phyloP scores from a whole-genome alignment of 2,797 vertebrate genomes.

The Esox masquinongy region DNA sequence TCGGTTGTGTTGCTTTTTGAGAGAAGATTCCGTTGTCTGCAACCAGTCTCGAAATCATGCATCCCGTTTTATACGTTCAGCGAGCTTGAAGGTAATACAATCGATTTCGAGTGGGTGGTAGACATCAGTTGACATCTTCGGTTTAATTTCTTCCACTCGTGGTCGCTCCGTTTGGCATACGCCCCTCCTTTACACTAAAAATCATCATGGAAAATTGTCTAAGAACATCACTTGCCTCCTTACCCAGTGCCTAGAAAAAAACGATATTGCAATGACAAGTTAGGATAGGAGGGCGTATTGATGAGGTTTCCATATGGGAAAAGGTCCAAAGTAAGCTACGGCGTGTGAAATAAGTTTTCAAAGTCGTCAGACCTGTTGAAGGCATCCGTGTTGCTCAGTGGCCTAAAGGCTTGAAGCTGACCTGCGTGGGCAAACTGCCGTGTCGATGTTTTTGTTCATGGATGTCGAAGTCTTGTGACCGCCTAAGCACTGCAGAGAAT shows the following conservation, averaged over 20 bases:
- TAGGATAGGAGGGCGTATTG: constrained; percentile 4
- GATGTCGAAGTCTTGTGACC: constrained; percentile 73
- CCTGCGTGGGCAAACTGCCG: constrained; percentile 47
- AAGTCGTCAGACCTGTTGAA: constrained; percentile 51
- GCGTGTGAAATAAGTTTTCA: constrained; percentile 39
- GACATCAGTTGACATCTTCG: constrained; percentile 82
- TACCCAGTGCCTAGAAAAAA: constrained; percentile 3
- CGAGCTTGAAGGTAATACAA: constrained; percentile 81
- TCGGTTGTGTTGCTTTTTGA: constrained; percentile 42
- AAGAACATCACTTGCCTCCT: constrained; percentile 20
- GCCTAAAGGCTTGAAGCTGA: constrained; percentile 55
- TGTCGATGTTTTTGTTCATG: constrained; percentile 63
- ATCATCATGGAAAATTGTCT: constrained; percentile 47
- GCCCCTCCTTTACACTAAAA: constrained; percentile 72
- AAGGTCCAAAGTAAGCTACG: background rate
- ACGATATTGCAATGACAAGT: constrained; percentile 6
- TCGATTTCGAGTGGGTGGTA: constrained; percentile 93
- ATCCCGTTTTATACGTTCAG: constrained; percentile 84
- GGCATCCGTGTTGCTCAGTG: constrained; percentile 44
- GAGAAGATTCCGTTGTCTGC: constrained; percentile 63
- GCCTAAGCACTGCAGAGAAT: constrained; percentile 64
- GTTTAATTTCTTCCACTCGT: constrained; percentile 72
- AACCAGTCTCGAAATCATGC: constrained; percentile 73
- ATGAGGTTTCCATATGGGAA: constrained; percentile 28
- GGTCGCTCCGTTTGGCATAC: constrained; percentile 76